phyloP scores from a whole-genome alignment of 2,113 vertebrate genomes.

The Pseudonaja textilis region DNA sequence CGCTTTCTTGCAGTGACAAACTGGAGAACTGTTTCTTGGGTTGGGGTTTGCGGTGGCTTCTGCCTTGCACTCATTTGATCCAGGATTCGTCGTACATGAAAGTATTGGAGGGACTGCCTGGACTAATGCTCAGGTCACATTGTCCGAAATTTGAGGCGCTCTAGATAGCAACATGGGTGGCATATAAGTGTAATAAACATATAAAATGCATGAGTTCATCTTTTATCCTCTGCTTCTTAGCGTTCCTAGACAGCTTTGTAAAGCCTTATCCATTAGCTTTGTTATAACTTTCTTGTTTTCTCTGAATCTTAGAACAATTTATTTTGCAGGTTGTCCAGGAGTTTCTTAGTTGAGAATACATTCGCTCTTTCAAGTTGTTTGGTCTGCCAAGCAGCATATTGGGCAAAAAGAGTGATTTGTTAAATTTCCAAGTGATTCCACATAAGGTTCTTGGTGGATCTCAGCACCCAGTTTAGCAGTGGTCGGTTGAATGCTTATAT shows the following conservation, averaged over 20 bases:
- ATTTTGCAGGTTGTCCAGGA: not conserved
- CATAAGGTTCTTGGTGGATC: not conserved
- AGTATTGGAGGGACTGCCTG: not conserved
- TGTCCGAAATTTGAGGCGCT: accelerated
- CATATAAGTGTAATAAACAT: not conserved
- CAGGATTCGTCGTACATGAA: accelerated
- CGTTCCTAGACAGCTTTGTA: not conserved
- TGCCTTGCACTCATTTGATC: not conserved
- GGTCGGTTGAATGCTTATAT: not conserved
- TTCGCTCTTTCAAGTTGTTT: not conserved
- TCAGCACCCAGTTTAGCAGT: not conserved
- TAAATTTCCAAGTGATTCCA: not conserved
- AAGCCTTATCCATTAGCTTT: not conserved
- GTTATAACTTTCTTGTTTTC: not conserved
- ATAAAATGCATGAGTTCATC: not conserved
- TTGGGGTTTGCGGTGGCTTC: not conserved
- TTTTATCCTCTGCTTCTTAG: not conserved
- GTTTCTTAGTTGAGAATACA: not conserved
- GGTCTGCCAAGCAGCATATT: not conserved
- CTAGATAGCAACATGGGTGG: not conserved
- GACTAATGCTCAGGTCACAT: not conserved
- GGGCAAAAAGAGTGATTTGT: not conserved
- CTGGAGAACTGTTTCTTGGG: too few relatives aligned
- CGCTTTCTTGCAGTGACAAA: not conserved
- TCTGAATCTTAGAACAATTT: not conserved